Evolutionary conservation across 2,797 vertebrate species (phyloP).

Genomic region (Acanthornis magna): DNA sequence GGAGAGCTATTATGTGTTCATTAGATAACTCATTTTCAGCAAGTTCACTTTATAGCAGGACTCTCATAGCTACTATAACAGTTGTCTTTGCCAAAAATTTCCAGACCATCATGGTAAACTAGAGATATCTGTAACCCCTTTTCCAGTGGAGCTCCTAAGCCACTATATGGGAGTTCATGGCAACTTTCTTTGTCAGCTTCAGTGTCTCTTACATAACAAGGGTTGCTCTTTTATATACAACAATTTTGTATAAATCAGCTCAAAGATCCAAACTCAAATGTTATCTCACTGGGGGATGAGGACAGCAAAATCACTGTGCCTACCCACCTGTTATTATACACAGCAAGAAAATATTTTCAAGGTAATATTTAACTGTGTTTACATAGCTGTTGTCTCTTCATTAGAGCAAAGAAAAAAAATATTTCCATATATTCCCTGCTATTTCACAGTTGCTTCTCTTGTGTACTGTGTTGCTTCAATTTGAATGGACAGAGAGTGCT

Average conservation of each 20-base stretch:
- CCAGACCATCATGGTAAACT: not conserved
- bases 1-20: not conserved
- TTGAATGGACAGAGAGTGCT: not conserved
- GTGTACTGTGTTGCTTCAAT: not conserved
- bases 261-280: not conserved
- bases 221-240: not conserved
- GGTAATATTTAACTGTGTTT: not conserved
- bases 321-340: not conserved
- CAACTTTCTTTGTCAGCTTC: not conserved
- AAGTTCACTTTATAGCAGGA: not conserved
- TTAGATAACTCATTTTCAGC: not conserved
- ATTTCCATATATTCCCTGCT: not conserved
- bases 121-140: not conserved
- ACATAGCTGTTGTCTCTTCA: not conserved
- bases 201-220: not conserved
- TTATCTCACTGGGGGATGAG: not conserved
- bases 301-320: not conserved
- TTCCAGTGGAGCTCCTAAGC: not conserved
- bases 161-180: not conserved
- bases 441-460: not conserved
- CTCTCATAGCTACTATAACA: not conserved
- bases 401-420: not conserved
- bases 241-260: not conserved
- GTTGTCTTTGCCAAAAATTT: not conserved
- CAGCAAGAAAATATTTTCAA: not conserved